Conservation (phyloP, 2,113 vertebrate genomes). For the Oplegnathus fasciatus region DNA sequence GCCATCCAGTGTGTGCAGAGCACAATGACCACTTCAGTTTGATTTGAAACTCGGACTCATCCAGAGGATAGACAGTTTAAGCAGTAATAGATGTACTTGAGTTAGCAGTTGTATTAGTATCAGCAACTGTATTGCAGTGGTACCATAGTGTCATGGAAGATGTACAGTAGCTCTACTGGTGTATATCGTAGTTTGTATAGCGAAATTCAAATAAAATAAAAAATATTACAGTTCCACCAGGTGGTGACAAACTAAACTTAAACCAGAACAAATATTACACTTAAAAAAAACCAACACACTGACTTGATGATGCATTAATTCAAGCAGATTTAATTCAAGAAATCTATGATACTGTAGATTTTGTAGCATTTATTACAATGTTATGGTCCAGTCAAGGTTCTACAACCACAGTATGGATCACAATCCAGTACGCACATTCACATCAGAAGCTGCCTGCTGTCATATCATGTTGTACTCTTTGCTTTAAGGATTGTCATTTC, state of each 20-base stretch:
- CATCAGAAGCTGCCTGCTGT: too few species aligned
- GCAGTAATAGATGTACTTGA: too few species aligned
- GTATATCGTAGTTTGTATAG: not conserved
- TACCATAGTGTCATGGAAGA: not conserved
- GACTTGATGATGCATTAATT: not conserved
- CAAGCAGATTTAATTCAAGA: too few species aligned
- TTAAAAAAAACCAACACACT: not conserved
- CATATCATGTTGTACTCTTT: too few species aligned
- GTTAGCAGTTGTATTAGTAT: not conserved
- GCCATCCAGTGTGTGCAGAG: constrained; percentile 52
- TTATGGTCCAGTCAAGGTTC: too few species aligned
- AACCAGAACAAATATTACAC: not conserved
- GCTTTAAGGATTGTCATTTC: too few species aligned
- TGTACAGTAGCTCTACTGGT: not conserved
- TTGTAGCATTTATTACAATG: too few species aligned
- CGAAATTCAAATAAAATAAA: not conserved
- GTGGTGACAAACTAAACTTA: not conserved
- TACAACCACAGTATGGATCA: too few species aligned
- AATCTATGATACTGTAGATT: too few species aligned
- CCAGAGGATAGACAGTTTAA: not conserved
- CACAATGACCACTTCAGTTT: not conserved
- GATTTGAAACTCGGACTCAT: not conserved
- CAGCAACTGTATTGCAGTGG: too few species aligned
- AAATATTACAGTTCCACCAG: not conserved
- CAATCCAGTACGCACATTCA: too few species aligned